Percentiles rank a stretch among this genome's conserved stretches.
phyloP scores from a whole-genome alignment of 2,888 invertebrate species.

The Agonopterix alstromeriana region DNA sequence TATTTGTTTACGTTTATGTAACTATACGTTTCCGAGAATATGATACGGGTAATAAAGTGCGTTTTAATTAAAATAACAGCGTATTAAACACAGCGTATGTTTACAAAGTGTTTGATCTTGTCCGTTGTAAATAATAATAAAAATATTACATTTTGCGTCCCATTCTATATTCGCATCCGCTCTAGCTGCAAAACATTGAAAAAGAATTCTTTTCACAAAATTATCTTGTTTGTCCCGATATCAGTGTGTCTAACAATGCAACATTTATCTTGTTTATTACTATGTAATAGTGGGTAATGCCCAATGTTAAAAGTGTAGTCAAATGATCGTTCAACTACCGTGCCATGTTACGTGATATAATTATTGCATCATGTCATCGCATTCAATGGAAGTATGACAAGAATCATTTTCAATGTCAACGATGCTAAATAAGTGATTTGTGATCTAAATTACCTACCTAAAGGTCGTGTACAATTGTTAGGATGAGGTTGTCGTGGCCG shows the following conservation, averaged over 20 bases:
- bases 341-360: conserved; percentile 4
- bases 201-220: too few species aligned
- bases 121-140: background rate
- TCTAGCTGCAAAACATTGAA: too few species aligned
- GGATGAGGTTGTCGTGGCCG: conserved; percentile 6
- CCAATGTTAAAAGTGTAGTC: too few species aligned
- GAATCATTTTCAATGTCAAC: conserved; percentile 5
- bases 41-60: conserved; percentile 2
- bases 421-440: background rate
- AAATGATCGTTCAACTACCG: conserved; percentile 1
- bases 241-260: too few species aligned
- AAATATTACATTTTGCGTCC: too few species aligned
- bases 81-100: background rate
- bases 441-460: background rate
- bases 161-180: too few species aligned
- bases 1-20: background rate
- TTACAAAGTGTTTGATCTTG: conserved; percentile 4
- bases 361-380: background rate
- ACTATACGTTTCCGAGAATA: conserved; percentile 2
- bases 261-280: too few species aligned
- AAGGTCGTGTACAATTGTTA: conserved; percentile 2
- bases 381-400: background rate
- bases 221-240: too few species aligned
- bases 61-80: conserved; percentile 1
- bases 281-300: too few species aligned